Conservation (phyloP, 2,797 vertebrate genomes). For the Coregonus ussuriensis region DNA sequence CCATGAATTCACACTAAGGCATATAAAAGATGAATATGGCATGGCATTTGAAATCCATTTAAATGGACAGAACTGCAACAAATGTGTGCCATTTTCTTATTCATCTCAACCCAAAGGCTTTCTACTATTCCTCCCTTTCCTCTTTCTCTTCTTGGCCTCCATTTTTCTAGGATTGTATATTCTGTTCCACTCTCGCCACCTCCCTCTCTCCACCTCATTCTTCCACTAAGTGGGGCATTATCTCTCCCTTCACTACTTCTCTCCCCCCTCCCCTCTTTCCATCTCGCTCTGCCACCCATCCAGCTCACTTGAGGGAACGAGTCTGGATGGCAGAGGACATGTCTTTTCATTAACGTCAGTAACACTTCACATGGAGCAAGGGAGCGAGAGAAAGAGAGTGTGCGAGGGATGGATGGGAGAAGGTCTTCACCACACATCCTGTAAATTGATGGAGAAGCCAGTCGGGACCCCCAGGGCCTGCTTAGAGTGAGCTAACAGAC, state of each 20-base stretch:
- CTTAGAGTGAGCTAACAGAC: constrained; percentile 45
- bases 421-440: constrained; percentile 29
- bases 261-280: constrained; percentile 24
- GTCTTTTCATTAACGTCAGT: constrained; percentile 70
- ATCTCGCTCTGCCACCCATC: constrained; percentile 34
- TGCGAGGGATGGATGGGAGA: constrained; percentile 15
- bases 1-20: constrained; percentile 2
- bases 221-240: constrained; percentile 52
- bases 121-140: not conserved
- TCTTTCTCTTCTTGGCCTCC: constrained; percentile 10
- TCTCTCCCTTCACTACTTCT: constrained; percentile 42
- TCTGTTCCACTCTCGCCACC: constrained; percentile 15
- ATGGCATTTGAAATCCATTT: not conserved
- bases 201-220: constrained; percentile 21
- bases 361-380: constrained; percentile 32
- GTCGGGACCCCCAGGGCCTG: constrained; percentile 56
- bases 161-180: constrained; percentile 41
- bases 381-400: constrained; percentile 15
- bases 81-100: not conserved
- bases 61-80: not conserved
- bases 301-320: constrained; percentile 19
- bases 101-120: not conserved
- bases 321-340: constrained; percentile 56
- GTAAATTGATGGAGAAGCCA: constrained; percentile 67
- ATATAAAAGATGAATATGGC: not conserved